These are phyloP conservation scores for Liolophura sinensis DNA, from an alignment of 1,140 invertebrate genomes.

Conservation along the genomic window DNA sequence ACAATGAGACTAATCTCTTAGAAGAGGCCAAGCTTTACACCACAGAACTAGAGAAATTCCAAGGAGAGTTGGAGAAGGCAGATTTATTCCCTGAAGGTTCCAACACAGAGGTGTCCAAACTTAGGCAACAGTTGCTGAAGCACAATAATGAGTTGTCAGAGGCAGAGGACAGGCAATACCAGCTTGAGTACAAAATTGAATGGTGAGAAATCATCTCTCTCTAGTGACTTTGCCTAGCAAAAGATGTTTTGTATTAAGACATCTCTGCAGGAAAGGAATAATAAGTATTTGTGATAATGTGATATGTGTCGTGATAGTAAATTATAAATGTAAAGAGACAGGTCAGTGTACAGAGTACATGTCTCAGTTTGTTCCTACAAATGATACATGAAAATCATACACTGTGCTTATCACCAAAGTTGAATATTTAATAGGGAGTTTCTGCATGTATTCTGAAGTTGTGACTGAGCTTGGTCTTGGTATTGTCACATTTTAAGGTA, in stretches of 20 bases:
- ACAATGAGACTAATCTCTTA: conserved; percentile 46
- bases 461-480: too few species aligned
- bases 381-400: too few species aligned
- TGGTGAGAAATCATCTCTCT: conserved; percentile 31
- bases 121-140: conserved; percentile 53
- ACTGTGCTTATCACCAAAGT: too few species aligned
- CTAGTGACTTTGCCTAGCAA: neutral
- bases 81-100: conserved; percentile 57
- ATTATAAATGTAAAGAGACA: too few species aligned
- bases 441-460: too few species aligned
- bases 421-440: too few species aligned
- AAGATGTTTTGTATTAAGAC: neutral
- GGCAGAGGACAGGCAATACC: conserved; percentile 53
- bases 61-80: conserved; percentile 49
- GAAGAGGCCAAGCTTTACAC: conserved; percentile 47
- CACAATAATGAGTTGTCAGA: conserved; percentile 53
- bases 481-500: too few species aligned
- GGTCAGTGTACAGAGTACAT: too few species aligned
- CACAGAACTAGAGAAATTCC: conserved; percentile 44
- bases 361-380: too few species aligned
- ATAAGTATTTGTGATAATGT: too few species aligned
- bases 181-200: conserved; percentile 56
- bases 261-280: too few species aligned
- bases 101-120: conserved; percentile 52
- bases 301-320: neutral